Evolutionary conservation across 2,888 invertebrate genomes (phyloP), one percentile per base, ranked within the genome.

Genomic region (Apamea sordens): DNA sequence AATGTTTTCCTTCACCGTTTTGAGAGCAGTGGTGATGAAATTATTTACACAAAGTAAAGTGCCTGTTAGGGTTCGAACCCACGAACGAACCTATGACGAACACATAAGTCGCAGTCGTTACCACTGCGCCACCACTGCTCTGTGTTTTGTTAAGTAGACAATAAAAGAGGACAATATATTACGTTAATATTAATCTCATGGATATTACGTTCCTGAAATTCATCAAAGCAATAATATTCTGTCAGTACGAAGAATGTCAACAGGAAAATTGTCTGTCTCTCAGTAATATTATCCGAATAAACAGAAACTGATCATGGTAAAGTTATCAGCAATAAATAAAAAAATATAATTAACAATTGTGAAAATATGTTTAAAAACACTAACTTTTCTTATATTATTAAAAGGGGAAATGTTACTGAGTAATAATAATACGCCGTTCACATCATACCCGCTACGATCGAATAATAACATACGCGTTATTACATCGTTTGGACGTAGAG

Each of bases 401-500:
- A 11, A n/a, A 56, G 10, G 24, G 10, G 24, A 56, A 24, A 56
- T 24, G 56, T 10, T 56, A 24, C 10, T 10, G 11, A 24, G 56
- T 53, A 56, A 41, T 24, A 18, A 74, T 75, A 53, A 15, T 28
- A 53, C 41, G 24, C 18, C 6, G 21, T 47, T 36, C 28, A 44
- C 36, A 44, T 76, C 24, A 56, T 10, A 69, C 61, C 50, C 13
- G 53, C 70, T 73, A 77, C 59, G n/a, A 15, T 56, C 6, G 4
- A 56, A 56, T 50, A 76, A 67, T 76, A 75, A 59, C 36, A 50
- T 15, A n/a, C 10, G 24, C 10, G 56, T 56, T 56, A 56, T 56
- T 56, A 56, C 59, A 77, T 61, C 41, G 56, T 28, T 72, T 41
- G n/a, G 15, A 63, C 77, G 86, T 88, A 86, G 82, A 65, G 47